Percentiles rank a stretch among this genome's conserved stretches.
phyloP scores from a whole-genome alignment of 2,113 vertebrate species.

The Phyllostomus discolor region DNA sequence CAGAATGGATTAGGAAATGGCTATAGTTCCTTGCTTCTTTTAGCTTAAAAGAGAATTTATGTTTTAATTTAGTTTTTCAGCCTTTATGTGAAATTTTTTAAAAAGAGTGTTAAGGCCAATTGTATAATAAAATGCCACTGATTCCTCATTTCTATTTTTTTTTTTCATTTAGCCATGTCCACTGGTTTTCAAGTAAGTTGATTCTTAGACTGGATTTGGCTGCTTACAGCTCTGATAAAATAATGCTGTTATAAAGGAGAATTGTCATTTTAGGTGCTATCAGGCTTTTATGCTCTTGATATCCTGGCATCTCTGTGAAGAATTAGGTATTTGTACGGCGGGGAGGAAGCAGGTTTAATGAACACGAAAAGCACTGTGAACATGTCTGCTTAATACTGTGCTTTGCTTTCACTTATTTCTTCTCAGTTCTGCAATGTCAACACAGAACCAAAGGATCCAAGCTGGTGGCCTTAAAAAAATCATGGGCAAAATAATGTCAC shows the following conservation, averaged over 20 bases:
- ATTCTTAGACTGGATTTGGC: conserved; percentile 50
- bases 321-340: conserved; percentile 74
- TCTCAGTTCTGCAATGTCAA: conserved; percentile 45
- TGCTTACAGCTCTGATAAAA: conserved; percentile 28
- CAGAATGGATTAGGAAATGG: conserved; percentile 24
- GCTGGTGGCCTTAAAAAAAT: conserved; percentile 63
- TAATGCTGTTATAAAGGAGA: conserved; percentile 51
- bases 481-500: not conserved
- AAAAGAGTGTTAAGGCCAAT: conserved; percentile 53
- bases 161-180: conserved; percentile 53
- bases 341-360: conserved; percentile 74
- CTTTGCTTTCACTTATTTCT: conserved; percentile 59
- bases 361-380: conserved; percentile 71
- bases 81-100: conserved; percentile 62
- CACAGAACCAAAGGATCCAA: conserved; percentile 59
- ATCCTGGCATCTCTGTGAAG: conserved; percentile 62
- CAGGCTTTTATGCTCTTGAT: conserved; percentile 59
- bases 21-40: conserved; percentile 21
- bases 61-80: conserved; percentile 67
- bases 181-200: conserved; percentile 56
- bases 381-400: not conserved
- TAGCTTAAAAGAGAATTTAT: conserved; percentile 63
- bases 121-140: conserved; percentile 63
- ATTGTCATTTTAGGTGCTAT: conserved; percentile 56
- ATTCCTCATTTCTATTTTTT: conserved; percentile 57